phyloP scores from a whole-genome alignment of 2,113 vertebrate species.

The Spilogale gracilis region DNA sequence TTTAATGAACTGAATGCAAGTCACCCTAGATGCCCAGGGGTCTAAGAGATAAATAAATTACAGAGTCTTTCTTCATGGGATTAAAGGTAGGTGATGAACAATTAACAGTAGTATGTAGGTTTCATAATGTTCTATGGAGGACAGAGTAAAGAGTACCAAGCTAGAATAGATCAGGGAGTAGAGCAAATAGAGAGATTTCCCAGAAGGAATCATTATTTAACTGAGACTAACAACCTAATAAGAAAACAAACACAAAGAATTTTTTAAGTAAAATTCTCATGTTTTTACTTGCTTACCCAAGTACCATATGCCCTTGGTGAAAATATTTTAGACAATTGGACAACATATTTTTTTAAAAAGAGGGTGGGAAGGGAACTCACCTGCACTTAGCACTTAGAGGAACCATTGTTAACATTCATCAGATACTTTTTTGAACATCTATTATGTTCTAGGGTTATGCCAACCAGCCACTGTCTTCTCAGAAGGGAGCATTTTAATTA shows the following conservation, averaged over 20 bases:
- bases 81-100: background rate
- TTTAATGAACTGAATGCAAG: background rate
- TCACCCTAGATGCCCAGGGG: background rate
- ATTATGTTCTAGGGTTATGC: conserved; percentile 38
- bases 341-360: background rate
- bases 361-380: background rate
- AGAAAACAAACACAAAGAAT: conserved; percentile 43
- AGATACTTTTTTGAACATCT: conserved; percentile 56
- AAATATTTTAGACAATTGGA: conserved; percentile 40
- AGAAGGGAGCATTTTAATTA: conserved; percentile 72
- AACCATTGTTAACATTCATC: conserved; percentile 55
- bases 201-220: background rate
- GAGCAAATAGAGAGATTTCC: background rate
- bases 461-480: conserved; percentile 33
- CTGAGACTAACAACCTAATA: background rate
- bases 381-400: background rate
- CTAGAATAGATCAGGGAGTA: background rate
- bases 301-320: background rate
- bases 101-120: background rate
- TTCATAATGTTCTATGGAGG: background rate
- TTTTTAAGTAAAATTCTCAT: background rate
- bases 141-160: background rate
- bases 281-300: background rate
- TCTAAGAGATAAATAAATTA: background rate
- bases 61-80: background rate